Evolutionary conservation across 2,888 invertebrate species (phyloP).

Genomic region (Phortica magna): DNA sequence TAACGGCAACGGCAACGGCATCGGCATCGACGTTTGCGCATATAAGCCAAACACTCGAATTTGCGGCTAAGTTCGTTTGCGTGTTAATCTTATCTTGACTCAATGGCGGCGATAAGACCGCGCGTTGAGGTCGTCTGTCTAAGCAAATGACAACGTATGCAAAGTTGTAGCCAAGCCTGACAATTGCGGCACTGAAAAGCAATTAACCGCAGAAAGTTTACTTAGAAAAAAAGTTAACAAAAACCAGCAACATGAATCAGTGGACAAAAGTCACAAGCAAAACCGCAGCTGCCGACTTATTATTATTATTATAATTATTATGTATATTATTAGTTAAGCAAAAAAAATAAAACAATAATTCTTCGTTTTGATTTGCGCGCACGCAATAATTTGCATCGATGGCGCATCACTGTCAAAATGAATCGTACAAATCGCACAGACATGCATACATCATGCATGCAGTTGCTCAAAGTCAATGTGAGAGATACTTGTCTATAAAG

Average conservation of each 20-base stretch:
- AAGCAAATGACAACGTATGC: background rate
- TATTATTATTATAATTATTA: background rate
- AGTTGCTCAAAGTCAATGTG: background rate
- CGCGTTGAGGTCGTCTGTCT: background rate
- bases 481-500: background rate
- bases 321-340: background rate
- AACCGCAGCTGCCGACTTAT: background rate
- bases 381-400: slow-evolving; percentile 71
- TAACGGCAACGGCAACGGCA: background rate
- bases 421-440: slow-evolving; percentile 52
- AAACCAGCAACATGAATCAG: background rate
- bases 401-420: slow-evolving; percentile 69
- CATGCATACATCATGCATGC: slow-evolving; percentile 58
- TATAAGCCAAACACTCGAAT: slow-evolving; percentile 14
- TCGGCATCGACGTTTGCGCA: background rate
- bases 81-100: slow-evolving; percentile 24
- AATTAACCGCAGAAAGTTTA: background rate
- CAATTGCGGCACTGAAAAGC: slow-evolving; percentile 10
- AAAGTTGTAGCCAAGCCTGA: background rate
- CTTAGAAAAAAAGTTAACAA: background rate
- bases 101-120: background rate
- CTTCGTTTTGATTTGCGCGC: slow-evolving; percentile 56
- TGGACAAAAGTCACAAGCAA: background rate
- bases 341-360: background rate
- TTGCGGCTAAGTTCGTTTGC: slow-evolving; percentile 27